Evolutionary conservation across 2,113 vertebrate species (phyloP).

Genomic region (Ciconia boyciana): DNA sequence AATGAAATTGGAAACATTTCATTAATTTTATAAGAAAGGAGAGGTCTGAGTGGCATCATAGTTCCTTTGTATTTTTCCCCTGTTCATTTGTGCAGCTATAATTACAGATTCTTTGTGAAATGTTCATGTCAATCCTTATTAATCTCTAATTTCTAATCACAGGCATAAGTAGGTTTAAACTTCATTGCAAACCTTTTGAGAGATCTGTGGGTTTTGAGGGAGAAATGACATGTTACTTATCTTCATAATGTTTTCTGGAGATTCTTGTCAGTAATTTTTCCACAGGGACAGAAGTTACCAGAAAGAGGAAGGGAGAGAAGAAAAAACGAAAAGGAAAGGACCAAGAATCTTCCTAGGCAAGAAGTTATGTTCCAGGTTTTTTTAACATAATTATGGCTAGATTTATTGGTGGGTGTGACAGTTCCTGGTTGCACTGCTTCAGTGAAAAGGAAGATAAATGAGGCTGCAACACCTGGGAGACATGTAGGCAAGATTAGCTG

Average conservation of each 20-base stretch:
- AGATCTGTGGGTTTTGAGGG: slow-evolving; percentile 36
- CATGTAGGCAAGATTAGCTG: slow-evolving; percentile 6
- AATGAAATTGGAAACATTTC: slow-evolving; percentile 75
- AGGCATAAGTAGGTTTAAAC: slow-evolving; percentile 66
- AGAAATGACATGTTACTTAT: slow-evolving; percentile 53
- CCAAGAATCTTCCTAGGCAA: neutral
- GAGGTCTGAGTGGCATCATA: slow-evolving; percentile 70
- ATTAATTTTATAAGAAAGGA: slow-evolving; percentile 60
- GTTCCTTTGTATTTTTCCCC: slow-evolving; percentile 43
- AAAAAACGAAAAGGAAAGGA: neutral
- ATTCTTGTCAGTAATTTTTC: slow-evolving; percentile 38
- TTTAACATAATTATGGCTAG: slow-evolving; percentile 54
- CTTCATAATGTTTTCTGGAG: slow-evolving; percentile 26
- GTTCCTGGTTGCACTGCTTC: slow-evolving; percentile 8
- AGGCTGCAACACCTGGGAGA: slow-evolving; percentile 38
- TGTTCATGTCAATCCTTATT: slow-evolving; percentile 77
- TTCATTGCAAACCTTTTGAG: slow-evolving; percentile 50
- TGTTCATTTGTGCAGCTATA: slow-evolving; percentile 71
- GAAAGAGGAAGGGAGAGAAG: neutral
- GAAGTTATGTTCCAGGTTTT: slow-evolving; percentile 2
- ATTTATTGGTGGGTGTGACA: slow-evolving; percentile 58
- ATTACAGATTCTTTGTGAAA: slow-evolving; percentile 76
- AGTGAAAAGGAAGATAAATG: slow-evolving; percentile 68
- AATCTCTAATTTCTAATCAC: slow-evolving; percentile 79
- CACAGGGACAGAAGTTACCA: neutral